Evolutionary conservation across 1,140 invertebrate genomes (phyloP).

Genomic region (Uloborus diversus): DNA sequence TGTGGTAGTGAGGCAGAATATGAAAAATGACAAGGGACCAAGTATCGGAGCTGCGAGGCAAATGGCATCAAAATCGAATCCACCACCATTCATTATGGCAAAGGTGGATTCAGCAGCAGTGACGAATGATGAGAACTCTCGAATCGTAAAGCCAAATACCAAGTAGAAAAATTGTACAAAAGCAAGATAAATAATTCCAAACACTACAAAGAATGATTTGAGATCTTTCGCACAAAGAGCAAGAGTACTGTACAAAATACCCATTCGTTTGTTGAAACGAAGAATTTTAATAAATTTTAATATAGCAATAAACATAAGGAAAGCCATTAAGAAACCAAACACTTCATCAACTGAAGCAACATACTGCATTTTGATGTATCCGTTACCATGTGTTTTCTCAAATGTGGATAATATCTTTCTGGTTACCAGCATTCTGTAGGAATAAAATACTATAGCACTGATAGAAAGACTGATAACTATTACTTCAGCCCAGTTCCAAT

Average conservation of each 20-base stretch:
- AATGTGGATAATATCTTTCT: slow-evolving; percentile 65
- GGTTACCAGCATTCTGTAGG: slow-evolving; percentile 66
- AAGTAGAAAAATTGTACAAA: slow-evolving; percentile 69
- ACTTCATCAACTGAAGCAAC: slow-evolving; percentile 68
- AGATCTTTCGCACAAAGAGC: slow-evolving; percentile 65
- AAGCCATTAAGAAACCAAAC: slow-evolving; percentile 66
- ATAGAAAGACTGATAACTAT: slow-evolving; percentile 65
- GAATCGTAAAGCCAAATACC: slow-evolving; percentile 65
- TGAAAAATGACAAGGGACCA: slow-evolving; percentile 69
- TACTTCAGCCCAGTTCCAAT: slow-evolving; percentile 69
- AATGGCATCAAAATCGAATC: slow-evolving; percentile 69
- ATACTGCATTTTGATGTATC: slow-evolving; percentile 69
- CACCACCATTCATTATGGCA: slow-evolving; percentile 69
- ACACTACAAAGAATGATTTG: slow-evolving; percentile 64
- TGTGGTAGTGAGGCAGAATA: slow-evolving; percentile 68
- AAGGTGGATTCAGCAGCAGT: slow-evolving; percentile 68
- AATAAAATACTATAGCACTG: slow-evolving; percentile 67
- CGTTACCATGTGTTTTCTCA: slow-evolving; percentile 65
- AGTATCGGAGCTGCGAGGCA: slow-evolving; percentile 65
- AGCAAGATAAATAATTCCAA: slow-evolving; percentile 64
- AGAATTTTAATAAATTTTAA: slow-evolving; percentile 69
- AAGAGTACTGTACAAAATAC: slow-evolving; percentile 63
- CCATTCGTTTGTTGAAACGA: slow-evolving; percentile 67
- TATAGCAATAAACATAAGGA: slow-evolving; percentile 68
- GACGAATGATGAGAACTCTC: slow-evolving; percentile 68